Evolutionary conservation across 64 coral and sea anemone species (phyloP), one percentile per base, ranked within the genome.

Genomic region (Trachythela sp.): DNA sequence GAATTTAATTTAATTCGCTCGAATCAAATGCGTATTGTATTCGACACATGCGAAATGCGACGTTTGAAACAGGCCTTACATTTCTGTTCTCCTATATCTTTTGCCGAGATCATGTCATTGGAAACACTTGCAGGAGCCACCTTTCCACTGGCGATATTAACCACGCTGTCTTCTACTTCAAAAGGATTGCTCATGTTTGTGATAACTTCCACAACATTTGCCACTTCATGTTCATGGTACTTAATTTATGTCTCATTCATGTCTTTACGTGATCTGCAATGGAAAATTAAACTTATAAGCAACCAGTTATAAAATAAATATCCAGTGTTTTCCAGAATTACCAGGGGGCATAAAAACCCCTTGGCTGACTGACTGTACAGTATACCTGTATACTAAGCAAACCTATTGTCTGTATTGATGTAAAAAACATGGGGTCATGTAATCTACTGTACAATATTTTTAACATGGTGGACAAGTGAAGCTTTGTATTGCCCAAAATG

Each of bases 181-280:
- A 80, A 80, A 36, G 75, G 75, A 39, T 80, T 80, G 32, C 75
- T 80, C 75, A 80, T 80, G 75, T 80, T 80, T 18, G 24, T 64
- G 20, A 64, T 64, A 8, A 64, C 56, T 22, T 64, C 56, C 18
- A 39, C 75, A 80, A 80, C 75, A 80, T 39, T 80, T 80, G 31
- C 75, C 75, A 80, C 75, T 39, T 80, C 75, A 80, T 36, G 75
- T 22, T 39, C 75, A 37, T 80, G 75, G 75, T 80, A 22, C 37
- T 80, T 80, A 34, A 80, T 80, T 80, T 80, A 29, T 17, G 33
- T 80, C 8, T 80, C 75, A 37, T 80, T 18, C 75, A 35, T 80
- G 75, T 80, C 75, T 39, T 80, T 80, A 39, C 75, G 75, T 80
- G 75, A 80, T 80, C 75, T 80, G 38, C 75, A 39, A 18, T 68